A percentile compares a stretch with the other conserved stretches of the same genome.
Evolutionary conservation across 2,113 vertebrate genomes (phyloP).

Genomic region (Antigone vipio): DNA sequence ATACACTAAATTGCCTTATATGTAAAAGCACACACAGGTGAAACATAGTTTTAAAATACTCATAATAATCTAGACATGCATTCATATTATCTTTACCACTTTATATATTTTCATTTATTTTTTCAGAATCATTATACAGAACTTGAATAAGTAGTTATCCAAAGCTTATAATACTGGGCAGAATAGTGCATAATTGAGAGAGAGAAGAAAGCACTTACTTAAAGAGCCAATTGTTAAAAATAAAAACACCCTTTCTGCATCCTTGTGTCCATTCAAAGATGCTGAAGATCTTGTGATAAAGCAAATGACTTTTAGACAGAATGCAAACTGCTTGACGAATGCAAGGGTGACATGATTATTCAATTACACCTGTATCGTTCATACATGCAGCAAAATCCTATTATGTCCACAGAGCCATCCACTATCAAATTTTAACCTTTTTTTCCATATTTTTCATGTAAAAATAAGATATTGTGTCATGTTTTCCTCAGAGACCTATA

Average conservation of each 20-base stretch:
- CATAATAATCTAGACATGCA: neutral
- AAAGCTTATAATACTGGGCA: neutral
- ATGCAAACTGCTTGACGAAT: neutral
- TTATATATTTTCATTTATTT: neutral
- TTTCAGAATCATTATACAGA: neutral
- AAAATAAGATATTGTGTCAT: neutral
- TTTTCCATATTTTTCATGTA: neutral
- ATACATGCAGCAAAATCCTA: neutral
- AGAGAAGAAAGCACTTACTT: neutral
- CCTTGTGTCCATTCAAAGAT: neutral
- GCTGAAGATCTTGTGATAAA: neutral
- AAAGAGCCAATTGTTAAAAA: neutral
- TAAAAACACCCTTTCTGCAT: neutral
- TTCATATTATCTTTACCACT: neutral
- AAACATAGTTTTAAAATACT: neutral
- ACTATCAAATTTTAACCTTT: neutral
- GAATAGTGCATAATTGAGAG: neutral
- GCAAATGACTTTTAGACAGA: neutral
- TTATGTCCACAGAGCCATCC: neutral
- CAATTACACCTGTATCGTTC: neutral
- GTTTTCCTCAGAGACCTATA: neutral
- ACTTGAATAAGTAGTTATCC: neutral
- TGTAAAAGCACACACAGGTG: neutral
- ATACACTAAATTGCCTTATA: neutral
- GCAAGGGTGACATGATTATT: fast-evolving